Percentiles rank a stretch among this genome's conserved stretches.
These are phyloP conservation scores for Tursiops truncatus DNA, from an alignment of 2,113 vertebrate genomes.

Conservation along the genomic window DNA sequence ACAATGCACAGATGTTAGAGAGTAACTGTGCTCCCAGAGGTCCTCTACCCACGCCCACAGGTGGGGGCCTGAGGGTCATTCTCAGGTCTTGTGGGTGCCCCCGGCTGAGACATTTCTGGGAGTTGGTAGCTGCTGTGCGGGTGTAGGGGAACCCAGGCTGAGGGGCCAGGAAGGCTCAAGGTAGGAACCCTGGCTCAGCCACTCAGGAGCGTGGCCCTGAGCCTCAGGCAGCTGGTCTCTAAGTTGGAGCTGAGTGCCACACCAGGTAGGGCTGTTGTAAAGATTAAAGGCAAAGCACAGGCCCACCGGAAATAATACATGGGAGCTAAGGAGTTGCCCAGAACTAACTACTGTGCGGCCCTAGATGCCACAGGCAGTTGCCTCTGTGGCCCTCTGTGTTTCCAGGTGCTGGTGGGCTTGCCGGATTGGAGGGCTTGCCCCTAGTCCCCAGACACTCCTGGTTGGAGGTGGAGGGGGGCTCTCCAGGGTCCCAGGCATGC, in stretches of 20 bases:
- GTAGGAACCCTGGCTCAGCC: background rate
- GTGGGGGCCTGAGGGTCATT: background rate
- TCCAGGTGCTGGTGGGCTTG: background rate
- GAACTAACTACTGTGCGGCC: background rate
- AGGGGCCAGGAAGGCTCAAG: background rate
- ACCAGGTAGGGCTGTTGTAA: background rate
- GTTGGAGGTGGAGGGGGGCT: too few relatives aligned
- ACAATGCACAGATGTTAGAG: background rate
- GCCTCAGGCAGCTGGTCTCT: background rate
- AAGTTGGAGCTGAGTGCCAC: background rate
- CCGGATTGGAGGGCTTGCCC: background rate
- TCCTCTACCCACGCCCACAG: background rate
- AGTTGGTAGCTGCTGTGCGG: background rate
- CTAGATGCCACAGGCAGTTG: background rate
- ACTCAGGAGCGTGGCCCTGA: too few relatives aligned
- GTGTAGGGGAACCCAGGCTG: fast-evolving
- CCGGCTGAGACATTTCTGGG: too few relatives aligned
- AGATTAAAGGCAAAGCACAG: background rate
- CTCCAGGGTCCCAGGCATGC: background rate
- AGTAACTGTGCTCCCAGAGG: background rate
- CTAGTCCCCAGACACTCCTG: background rate
- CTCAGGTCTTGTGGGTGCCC: background rate
- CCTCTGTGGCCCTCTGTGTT: background rate
- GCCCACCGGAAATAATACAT: background rate
- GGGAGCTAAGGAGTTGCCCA: background rate